Base-by-base conservation (phyloP, 1,140 invertebrate genomes). In the Drosophila miranda region DNA sequence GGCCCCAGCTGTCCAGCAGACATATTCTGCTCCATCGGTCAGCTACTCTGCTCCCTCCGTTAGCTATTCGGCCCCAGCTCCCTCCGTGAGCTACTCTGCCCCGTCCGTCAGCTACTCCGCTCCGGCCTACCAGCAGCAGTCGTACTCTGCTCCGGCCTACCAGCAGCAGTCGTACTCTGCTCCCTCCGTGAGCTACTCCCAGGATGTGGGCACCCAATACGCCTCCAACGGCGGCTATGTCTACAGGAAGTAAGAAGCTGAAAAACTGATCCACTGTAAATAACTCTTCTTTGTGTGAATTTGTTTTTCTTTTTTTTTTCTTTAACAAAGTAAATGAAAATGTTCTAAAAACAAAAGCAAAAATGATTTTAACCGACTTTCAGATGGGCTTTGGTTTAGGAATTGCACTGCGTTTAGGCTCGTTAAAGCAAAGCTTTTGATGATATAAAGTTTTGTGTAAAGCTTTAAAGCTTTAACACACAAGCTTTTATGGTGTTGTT, bases 201-300 rank as follows among this genome's bases (percentile, higher is more conserved):
- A 1, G 34, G 89, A 90, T 81, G 75, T 64, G 41, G 89, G 84
- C 53, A 90, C 89, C 54, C 89, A 90, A 75, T 90, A 90, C 26
- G 89, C 78, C 51, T 75, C 89, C 75, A 90, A 90, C 55, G 89
- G 89, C 30, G 89, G 89, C 62, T 90, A 90, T 41, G 78, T 90
- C 61, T 90, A 90, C 89, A 89, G 56, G 75, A 90, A 86, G 82
- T 86, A 82, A 75, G 68, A 53, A 51, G 51, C n/a, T 16, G 28
- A 50, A 38, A 54, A 48, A 52, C 51, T 55, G 58, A 52, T 59
- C 72, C 78, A 67, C 58, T 75, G 81, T 80, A 69, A 61, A 63
- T 80, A 57, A 56, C 28, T 54, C 46, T 59, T 48, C 14, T 71
- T 56, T 58, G 55, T 44, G 14, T 21, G 21, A 6, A 19, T 23